These are phyloP conservation scores for Neocloeon triangulifer DNA, from an alignment of 1,140 invertebrate genomes.

Conservation along the genomic window DNA sequence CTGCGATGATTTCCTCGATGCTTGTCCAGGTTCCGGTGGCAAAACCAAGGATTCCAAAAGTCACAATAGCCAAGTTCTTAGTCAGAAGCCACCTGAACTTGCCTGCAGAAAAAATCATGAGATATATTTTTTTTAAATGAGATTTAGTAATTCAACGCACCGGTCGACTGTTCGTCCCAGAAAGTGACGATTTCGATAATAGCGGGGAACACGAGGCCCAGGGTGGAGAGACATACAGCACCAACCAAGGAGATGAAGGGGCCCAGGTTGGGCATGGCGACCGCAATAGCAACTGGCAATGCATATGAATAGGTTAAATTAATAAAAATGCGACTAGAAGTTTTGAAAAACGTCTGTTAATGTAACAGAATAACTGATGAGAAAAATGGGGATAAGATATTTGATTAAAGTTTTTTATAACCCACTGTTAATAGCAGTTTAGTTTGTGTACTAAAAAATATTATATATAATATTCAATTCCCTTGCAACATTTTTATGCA, in stretches of 20 bases:
- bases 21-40: constrained; percentile 65
- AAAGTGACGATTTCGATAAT: constrained; percentile 67
- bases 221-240: constrained; percentile 65
- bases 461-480: too few relatives aligned
- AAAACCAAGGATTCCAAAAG: constrained; percentile 61
- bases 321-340: not conserved
- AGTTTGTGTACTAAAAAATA: too few relatives aligned
- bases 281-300: constrained; percentile 49
- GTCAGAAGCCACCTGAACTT: constrained; percentile 43
- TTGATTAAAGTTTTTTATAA: too few relatives aligned
- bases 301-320: constrained; percentile 9
- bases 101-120: too few relatives aligned
- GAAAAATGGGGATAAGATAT: too few relatives aligned
- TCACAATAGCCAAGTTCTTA: constrained; percentile 47
- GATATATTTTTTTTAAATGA: too few relatives aligned
- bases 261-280: constrained; percentile 66
- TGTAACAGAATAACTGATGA: too few relatives aligned
- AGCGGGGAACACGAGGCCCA: constrained; percentile 82
- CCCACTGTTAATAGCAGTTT: too few relatives aligned
- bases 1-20: constrained; percentile 38
- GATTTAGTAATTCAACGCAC: too few relatives aligned
- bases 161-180: too few relatives aligned
- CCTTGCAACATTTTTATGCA: too few relatives aligned
- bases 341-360: not conserved
- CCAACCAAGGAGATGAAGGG: constrained; percentile 89